Conservation (phyloP, 2,797 vertebrate genomes). For the Sebastes glaucus region DNA sequence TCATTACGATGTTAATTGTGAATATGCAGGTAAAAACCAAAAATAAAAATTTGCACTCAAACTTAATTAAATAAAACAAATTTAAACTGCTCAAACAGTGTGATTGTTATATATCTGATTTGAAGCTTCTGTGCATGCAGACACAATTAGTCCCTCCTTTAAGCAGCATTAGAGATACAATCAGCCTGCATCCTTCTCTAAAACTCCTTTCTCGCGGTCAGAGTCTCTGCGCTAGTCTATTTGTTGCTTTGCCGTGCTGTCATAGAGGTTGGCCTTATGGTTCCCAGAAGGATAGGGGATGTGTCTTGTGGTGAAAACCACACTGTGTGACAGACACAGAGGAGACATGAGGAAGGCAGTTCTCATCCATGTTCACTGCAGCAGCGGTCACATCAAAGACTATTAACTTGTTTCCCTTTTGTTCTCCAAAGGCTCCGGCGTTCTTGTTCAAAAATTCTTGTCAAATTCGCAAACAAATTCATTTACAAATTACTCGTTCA, state of each 20-base stretch:
- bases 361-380: constrained; percentile 69
- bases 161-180: constrained; percentile 7
- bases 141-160: neutral
- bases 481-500: constrained; percentile 21
- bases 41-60: constrained; percentile 3
- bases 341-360: constrained; percentile 73
- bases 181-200: constrained; percentile 10
- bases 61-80: constrained; percentile 2
- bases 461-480: constrained; percentile 39
- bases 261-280: constrained; percentile 66
- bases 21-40: constrained; percentile 20
- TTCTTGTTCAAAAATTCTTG: constrained; percentile 13
- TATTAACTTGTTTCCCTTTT: constrained; percentile 59
- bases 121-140: neutral
- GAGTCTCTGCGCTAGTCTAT: constrained; percentile 43
- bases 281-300: constrained; percentile 75
- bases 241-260: constrained; percentile 59
- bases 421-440: constrained; percentile 8
- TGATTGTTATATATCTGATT: constrained; percentile 7
- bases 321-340: constrained; percentile 79
- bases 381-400: constrained; percentile 73
- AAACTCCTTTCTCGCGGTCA: constrained; percentile 37
- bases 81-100: neutral
- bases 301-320: constrained; percentile 81
- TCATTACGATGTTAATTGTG: constrained; percentile 49